Conservation (phyloP, 1,140 invertebrate species). For the Parapsyche elsis region DNA sequence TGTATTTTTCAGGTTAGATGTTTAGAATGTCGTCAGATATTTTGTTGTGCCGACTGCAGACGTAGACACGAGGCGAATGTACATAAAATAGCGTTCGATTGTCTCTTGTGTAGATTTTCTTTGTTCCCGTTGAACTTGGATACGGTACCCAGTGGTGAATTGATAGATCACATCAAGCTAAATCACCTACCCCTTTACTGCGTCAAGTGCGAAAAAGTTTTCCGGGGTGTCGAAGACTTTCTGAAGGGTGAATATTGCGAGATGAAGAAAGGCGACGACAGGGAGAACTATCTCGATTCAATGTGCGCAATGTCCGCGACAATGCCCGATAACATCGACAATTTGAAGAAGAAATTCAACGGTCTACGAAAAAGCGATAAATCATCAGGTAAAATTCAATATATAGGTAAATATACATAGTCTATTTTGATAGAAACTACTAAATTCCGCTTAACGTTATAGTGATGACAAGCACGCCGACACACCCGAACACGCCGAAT, state of each 20-base stretch:
- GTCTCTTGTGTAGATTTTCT: constrained; percentile 60
- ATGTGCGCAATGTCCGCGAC: not conserved
- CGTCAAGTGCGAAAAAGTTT: constrained; percentile 61
- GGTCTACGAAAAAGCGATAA: constrained; percentile 29
- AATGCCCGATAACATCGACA: not conserved
- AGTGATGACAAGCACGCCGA: constrained; percentile 65
- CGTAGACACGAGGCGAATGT: constrained; percentile 61
- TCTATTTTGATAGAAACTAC: not conserved
- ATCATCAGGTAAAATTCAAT: constrained; percentile 35
- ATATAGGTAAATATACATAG: not conserved
- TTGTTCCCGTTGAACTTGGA: constrained; percentile 45
- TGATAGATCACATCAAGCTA: constrained; percentile 60
- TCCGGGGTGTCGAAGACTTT: constrained; percentile 62
- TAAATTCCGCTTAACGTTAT: not conserved
- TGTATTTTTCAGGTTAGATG: constrained; percentile 56
- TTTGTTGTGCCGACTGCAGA: constrained; percentile 64
- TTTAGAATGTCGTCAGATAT: constrained; percentile 62
- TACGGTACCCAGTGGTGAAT: constrained; percentile 59
- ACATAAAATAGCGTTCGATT: constrained; percentile 63
- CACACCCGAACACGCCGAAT: constrained; percentile 58
- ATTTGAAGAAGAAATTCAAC: constrained; percentile 4
- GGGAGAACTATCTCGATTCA: not conserved
- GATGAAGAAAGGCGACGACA: not conserved
- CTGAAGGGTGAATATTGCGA: not conserved
- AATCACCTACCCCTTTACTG: constrained; percentile 63